Evolutionary conservation across 2,888 invertebrate species (phyloP).

Genomic region (Orchesellides sinensis): DNA sequence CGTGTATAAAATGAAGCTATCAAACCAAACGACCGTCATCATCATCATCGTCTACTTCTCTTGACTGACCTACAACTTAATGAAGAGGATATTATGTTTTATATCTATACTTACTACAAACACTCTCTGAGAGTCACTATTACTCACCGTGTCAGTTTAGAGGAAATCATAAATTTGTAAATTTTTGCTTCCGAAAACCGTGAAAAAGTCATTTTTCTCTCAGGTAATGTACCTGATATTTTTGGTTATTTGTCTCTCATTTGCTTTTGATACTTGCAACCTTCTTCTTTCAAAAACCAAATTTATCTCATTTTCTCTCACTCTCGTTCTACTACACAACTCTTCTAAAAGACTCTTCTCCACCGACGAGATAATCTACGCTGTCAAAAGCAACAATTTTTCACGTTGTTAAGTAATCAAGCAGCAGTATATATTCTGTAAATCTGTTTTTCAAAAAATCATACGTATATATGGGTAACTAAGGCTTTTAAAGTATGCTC

Average conservation of each 20-base stretch:
- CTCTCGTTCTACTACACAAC: not conserved
- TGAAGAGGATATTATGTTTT: constrained; percentile 43
- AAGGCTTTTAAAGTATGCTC: too few species aligned
- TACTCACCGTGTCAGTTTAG: constrained; percentile 27
- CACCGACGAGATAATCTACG: constrained; percentile 35
- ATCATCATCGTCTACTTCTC: constrained; percentile 20
- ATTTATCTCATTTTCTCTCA: constrained; percentile 9
- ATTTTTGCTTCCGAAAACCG: constrained; percentile 75
- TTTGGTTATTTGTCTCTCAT: constrained; percentile 4
- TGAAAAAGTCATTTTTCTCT: constrained; percentile 75
- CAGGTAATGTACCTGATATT: constrained; percentile 68
- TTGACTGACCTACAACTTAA: constrained; percentile 59
- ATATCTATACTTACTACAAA: too few species aligned
- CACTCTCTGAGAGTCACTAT: too few species aligned
- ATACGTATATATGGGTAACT: too few species aligned
- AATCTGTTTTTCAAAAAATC: constrained; percentile 11
- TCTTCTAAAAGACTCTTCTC: constrained; percentile 10
- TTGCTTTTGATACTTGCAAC: not conserved
- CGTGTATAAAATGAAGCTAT: constrained; percentile 8
- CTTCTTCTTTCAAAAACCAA: not conserved
- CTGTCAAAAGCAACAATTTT: constrained; percentile 61
- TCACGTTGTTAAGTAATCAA: constrained; percentile 65
- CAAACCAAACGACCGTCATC: constrained; percentile 30
- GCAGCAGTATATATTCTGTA: constrained; percentile 20
- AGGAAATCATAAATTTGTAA: constrained; percentile 75